These are phyloP conservation scores for Toxotes lorentzi DNA, from an alignment of 2,797 vertebrate species.

Conservation along the genomic window DNA sequence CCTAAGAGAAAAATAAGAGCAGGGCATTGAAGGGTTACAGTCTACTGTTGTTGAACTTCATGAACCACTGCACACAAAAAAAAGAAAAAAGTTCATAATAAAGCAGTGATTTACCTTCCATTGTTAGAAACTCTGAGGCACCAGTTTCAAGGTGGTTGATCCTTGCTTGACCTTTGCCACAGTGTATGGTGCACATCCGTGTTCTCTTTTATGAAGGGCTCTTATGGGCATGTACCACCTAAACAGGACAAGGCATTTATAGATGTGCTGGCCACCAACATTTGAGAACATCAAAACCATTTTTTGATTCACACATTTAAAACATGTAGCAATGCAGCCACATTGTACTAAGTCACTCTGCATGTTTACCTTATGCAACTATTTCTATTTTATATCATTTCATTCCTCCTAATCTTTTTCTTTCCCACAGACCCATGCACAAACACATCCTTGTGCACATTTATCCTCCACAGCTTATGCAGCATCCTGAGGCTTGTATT, in stretches of 20 bases:
- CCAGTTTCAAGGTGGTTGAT: neutral
- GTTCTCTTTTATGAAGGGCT: conserved; percentile 1
- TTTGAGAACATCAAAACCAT: neutral
- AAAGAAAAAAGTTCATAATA: neutral
- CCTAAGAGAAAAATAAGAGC: neutral
- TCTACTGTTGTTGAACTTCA: neutral
- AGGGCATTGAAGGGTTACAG: neutral
- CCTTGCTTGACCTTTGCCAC: neutral
- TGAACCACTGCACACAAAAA: neutral
- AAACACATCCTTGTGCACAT: conserved; percentile 60
- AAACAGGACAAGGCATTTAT: conserved; percentile 1
- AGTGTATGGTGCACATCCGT: neutral
- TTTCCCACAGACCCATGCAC: conserved; percentile 45
- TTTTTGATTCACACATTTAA: conserved; percentile 16
- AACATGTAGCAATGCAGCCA: neutral
- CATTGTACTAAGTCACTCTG: conserved; percentile 3
- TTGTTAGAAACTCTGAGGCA: conserved; percentile 5
- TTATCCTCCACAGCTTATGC: conserved; percentile 63
- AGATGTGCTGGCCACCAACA: neutral
- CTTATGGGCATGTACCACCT: neutral
- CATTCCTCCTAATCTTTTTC: conserved; percentile 55
- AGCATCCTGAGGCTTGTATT: conserved; percentile 64
- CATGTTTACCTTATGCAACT: conserved; percentile 42
- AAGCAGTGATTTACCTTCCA: neutral
- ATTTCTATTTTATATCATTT: conserved; percentile 22